phyloP scores from a whole-genome alignment of 2,113 vertebrate genomes.

The Bos indicus region DNA sequence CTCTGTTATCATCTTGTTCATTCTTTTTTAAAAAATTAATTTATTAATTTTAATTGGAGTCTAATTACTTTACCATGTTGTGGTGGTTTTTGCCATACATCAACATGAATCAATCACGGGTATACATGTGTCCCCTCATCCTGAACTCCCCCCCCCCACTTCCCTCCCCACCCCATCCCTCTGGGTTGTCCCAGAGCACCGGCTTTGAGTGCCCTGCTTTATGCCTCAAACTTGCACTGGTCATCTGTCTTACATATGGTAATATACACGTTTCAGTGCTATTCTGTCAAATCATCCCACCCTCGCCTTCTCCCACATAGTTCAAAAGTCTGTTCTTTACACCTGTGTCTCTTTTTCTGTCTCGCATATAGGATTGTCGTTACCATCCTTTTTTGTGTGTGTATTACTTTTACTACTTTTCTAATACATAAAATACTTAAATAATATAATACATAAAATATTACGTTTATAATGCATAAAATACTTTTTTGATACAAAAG shows the following conservation, averaged over 20 bases:
- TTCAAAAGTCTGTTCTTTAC: neutral
- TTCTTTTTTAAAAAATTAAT: neutral
- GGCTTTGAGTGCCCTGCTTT: too few relatives aligned
- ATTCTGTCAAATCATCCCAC: neutral
- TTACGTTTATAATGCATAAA: neutral
- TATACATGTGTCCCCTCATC: neutral
- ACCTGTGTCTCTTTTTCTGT: neutral
- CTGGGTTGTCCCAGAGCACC: neutral
- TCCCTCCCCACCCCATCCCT: neutral
- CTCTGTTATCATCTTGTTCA: neutral
- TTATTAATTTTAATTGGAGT: neutral
- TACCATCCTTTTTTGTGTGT: neutral
- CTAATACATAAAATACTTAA: neutral
- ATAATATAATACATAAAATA: neutral
- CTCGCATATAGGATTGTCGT: neutral
- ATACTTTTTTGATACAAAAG: neutral
- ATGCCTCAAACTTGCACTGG: neutral
- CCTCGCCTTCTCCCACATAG: neutral
- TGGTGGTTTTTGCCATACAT: neutral
- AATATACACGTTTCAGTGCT: neutral
- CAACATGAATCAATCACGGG: neutral
- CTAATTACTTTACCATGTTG: neutral
- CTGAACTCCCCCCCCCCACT: fast-evolving
- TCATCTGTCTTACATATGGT: neutral
- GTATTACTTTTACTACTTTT: neutral